Conservation (phyloP, 2,113 vertebrate species). For the Sinocyclocheilus anophthalmus region DNA sequence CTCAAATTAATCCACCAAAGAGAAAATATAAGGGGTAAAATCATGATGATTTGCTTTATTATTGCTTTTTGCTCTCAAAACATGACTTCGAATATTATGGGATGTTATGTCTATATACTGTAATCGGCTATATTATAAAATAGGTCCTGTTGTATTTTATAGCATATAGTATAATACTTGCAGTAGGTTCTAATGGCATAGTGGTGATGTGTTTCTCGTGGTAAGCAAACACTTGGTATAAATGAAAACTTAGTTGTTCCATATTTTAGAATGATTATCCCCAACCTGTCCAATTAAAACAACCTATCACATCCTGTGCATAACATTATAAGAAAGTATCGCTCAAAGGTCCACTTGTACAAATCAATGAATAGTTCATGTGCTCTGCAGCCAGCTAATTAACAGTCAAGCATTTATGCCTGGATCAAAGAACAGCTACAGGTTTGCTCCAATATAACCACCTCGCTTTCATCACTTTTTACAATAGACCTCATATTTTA, state of each 20-base stretch:
- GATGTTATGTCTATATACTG: not conserved
- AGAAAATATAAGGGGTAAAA: not conserved
- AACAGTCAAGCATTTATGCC: not conserved
- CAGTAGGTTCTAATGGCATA: not conserved
- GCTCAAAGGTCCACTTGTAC: not conserved
- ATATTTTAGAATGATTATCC: not conserved
- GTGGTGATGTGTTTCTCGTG: not conserved
- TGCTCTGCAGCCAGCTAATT: not conserved
- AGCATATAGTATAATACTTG: not conserved
- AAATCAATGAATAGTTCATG: not conserved
- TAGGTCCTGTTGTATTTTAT: too few species aligned
- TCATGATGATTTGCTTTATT: too few species aligned
- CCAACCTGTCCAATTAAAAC: not conserved
- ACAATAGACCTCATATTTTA: not conserved
- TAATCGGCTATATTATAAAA: too few species aligned
- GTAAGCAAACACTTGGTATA: not conserved
- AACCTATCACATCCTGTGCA: not conserved
- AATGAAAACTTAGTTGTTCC: not conserved
- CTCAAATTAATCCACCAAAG: not conserved
- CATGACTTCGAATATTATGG: too few species aligned
- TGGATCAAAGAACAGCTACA: conserved; percentile 16
- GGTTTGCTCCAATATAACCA: not conserved
- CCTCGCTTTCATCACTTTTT: conserved; percentile 10
- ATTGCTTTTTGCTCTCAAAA: too few species aligned
- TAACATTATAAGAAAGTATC: not conserved